Evolutionary conservation across 1,140 invertebrate species (phyloP), one percentile per base, ranked within the genome.

Genomic region (Pantala flavescens): DNA sequence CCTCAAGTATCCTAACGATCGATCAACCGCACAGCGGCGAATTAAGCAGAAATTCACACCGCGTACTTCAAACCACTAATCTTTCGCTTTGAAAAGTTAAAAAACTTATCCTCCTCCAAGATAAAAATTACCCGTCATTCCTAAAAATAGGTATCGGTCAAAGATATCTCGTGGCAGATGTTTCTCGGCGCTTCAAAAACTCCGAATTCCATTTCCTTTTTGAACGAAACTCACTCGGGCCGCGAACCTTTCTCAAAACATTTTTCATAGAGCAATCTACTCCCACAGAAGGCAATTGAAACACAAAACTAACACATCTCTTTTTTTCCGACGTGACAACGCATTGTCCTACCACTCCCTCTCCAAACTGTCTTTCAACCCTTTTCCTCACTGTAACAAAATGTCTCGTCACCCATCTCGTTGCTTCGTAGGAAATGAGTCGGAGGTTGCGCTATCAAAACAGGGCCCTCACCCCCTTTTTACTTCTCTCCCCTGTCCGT

Each of bases 311-410:
- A 63, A 21, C 49, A 63, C 49, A 63, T 63, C 16, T 21, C n/a
- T 16, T 21, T 63, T 63, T 63, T 21, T 63, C 16, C 16, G 14
- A 16, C 49, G 49, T 63, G 49, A 63, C 49, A 63, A 63, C 49
- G 49, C 49, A 63, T 63, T 63, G 49, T 63, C 49, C 49, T 12
- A 14, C n/a, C 49, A 63, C 49, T 21, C 12, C 49, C 49, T 63
- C 49, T 63, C 49, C n/a, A 63, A 63, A 63, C 49, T 63, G 49
- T 63, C 49, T 63, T 63, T 63, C 49, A 63, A 21, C 49, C n/a
- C n/a, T 63, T 63, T 63, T 63, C n/a, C 49, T 21, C 49, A 63
- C 49, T 63, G 49, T 63, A 19, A 63, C 49, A 63, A 63, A 63
- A 3, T 63, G 49, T 63, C 49, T 63, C 49, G 49, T 63, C 49